phyloP scores from a whole-genome alignment of 1,140 invertebrate genomes.

The Trichoplusia ni region DNA sequence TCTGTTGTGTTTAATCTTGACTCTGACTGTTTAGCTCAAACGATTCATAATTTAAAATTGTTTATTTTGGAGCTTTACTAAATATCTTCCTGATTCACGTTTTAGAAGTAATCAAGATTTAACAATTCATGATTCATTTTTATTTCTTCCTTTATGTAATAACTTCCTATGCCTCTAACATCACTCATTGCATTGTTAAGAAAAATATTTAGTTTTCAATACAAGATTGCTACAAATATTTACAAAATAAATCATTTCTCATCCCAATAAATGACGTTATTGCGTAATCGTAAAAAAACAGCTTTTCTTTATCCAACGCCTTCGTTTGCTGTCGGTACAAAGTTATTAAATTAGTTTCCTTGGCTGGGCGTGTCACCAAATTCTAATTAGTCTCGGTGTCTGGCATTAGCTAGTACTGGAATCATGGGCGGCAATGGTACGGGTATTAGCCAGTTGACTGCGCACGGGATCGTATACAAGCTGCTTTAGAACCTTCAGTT shows the following conservation, averaged over 20 bases:
- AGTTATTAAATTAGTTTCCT: constrained; percentile 53
- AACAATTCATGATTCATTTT: too few relatives aligned
- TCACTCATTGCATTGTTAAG: too few relatives aligned
- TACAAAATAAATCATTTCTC: too few relatives aligned
- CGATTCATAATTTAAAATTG: too few relatives aligned
- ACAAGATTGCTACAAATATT: too few relatives aligned
- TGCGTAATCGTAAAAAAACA: too few relatives aligned
- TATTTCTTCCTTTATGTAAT: too few relatives aligned
- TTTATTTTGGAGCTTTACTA: background rate
- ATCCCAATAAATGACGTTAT: too few relatives aligned
- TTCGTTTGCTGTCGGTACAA: constrained; percentile 53
- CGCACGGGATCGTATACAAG: background rate
- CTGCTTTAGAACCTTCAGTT: background rate
- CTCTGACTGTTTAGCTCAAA: too few relatives aligned
- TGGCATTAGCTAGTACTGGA: constrained; percentile 70
- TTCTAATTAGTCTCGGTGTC: constrained; percentile 78
- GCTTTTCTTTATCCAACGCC: background rate
- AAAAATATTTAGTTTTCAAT: too few relatives aligned
- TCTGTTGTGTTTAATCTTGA: background rate
- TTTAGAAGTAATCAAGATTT: too few relatives aligned
- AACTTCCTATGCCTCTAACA: too few relatives aligned
- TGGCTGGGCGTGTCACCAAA: constrained; percentile 69
- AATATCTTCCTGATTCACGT: background rate
- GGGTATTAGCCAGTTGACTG: constrained; percentile 9
- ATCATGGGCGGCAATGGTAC: constrained; percentile 24